Conservation (phyloP, 2,113 vertebrate genomes). For the Prochilodus magdalenae region DNA sequence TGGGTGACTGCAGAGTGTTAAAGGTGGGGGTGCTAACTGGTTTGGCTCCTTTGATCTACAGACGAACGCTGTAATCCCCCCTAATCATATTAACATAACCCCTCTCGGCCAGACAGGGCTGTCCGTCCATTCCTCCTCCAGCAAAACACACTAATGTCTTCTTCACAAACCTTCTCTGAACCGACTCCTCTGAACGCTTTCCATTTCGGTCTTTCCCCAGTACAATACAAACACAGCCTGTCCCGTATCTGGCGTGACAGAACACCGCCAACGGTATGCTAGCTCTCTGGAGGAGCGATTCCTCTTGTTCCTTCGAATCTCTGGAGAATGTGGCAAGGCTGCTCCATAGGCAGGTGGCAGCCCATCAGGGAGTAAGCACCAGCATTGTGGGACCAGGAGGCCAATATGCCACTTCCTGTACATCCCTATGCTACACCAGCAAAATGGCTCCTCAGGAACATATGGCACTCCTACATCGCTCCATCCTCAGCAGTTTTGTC, state of each 20-base stretch:
- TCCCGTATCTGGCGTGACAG: background rate
- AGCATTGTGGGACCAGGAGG: slow-evolving; percentile 61
- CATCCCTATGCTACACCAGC: slow-evolving; percentile 48
- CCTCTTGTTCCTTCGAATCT: slow-evolving; percentile 36
- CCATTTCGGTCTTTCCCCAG: no score
- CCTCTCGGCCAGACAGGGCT: slow-evolving; percentile 58
- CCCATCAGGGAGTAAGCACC: slow-evolving; percentile 62
- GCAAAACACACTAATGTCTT: slow-evolving; percentile 9
- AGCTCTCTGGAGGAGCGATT: background rate
- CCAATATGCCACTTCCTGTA: slow-evolving; percentile 72
- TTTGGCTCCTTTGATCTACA: slow-evolving; percentile 78
- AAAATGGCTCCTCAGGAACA: slow-evolving; percentile 51
- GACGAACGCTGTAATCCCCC: slow-evolving; percentile 69
- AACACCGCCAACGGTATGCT: background rate
- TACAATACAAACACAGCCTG: background rate
- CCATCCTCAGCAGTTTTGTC: slow-evolving; percentile 47
- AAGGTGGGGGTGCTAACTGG: slow-evolving; percentile 77
- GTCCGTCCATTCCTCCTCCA: slow-evolving; percentile 42
- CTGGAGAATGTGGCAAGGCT: slow-evolving; percentile 44
- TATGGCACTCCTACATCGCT: slow-evolving; percentile 61
- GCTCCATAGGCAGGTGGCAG: slow-evolving; percentile 69
- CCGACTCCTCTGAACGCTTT: no score
- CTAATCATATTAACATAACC: slow-evolving; percentile 78
- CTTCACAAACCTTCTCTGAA: no score
- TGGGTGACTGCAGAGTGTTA: slow-evolving; percentile 57